phyloP scores from a whole-genome alignment of 2,113 vertebrate species.

The Morphnarchus princeps region DNA sequence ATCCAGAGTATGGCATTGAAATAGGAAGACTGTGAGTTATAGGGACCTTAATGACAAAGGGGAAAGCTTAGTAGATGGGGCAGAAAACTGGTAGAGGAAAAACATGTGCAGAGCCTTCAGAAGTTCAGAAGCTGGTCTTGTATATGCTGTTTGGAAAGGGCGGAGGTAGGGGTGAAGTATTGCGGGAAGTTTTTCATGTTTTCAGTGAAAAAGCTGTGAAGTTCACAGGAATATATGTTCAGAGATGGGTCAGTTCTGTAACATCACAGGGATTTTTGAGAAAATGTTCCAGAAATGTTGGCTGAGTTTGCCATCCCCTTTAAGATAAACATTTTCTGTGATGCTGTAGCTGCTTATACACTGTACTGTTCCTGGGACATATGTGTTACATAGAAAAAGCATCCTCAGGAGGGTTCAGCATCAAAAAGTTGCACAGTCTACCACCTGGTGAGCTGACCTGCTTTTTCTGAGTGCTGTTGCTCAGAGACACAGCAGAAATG shows the following conservation, averaged over 20 bases:
- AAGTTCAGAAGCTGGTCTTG: neutral
- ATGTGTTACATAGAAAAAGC: neutral
- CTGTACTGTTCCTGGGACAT: neutral
- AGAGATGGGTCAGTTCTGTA: neutral
- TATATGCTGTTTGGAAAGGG: neutral
- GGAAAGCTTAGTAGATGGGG: neutral
- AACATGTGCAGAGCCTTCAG: neutral
- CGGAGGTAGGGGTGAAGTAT: neutral
- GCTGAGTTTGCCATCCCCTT: neutral
- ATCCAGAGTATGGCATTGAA: neutral
- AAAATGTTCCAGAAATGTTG: neutral
- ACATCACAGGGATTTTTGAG: neutral
- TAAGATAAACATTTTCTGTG: neutral
- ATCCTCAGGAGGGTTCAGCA: neutral
- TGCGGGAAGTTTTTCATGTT: neutral
- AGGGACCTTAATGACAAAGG: neutral
- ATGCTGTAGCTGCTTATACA: neutral
- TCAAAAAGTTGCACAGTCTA: neutral
- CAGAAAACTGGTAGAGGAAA: neutral
- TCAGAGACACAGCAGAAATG: neutral
- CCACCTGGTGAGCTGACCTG: conserved; percentile 27
- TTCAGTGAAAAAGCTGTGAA: neutral
- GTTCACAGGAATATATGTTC: neutral
- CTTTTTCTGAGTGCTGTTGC: conserved; percentile 14
- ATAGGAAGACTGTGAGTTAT: neutral